Base-by-base conservation (phyloP, 2,888 invertebrate species). In the Ophonus ardosiacus region DNA sequence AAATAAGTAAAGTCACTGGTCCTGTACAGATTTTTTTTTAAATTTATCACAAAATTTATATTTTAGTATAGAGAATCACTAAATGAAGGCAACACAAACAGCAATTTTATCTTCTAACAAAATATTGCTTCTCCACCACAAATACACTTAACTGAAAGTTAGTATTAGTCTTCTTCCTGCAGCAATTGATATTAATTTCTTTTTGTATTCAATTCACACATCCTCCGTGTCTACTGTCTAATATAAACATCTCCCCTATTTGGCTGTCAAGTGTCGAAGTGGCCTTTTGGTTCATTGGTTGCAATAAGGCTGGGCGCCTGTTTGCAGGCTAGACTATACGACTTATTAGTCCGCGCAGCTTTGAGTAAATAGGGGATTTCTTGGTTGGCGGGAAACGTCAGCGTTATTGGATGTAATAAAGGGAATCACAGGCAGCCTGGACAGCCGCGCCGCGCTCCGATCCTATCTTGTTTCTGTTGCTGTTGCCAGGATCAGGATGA, bases 341-440 rank as follows among this genome's bases (percentile, higher is more conserved):
- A 79, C 84, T 84, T 84, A 84, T 84, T 84, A 84, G 84, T 84
- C 78, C 78, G 78, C 79, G 43, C 43, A 84, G 84, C 79, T 84
- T 31, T 40, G 78, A 79, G 84, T 84, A 84, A 84, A 84, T 84
- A 84, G 84, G 65, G 84, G 78, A 76, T 61, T 81, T 81, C 65
- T 71, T 31, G 71, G 38, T 31, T 82, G 38, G 79, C 59, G 18
- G 79, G 65, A 84, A 78, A 79, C 79, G 84, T 84, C 84, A 84
- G 65, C 78, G 79, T 84, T 84, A 84, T 84, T 84, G 84, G 84
- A 84, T 84, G 84, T 79, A 79, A 84, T 84, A 84, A 84, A 84
- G 79, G 63, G 65, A 78, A 78, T 78, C 78, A 78, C 78, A 51
- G 43, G 78, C 57, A 51, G 68, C n/a, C 68, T 68, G 68, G 63